Evolutionary conservation across 2,888 invertebrate species (phyloP).

Genomic region (Polydrusus tereticollis): DNA sequence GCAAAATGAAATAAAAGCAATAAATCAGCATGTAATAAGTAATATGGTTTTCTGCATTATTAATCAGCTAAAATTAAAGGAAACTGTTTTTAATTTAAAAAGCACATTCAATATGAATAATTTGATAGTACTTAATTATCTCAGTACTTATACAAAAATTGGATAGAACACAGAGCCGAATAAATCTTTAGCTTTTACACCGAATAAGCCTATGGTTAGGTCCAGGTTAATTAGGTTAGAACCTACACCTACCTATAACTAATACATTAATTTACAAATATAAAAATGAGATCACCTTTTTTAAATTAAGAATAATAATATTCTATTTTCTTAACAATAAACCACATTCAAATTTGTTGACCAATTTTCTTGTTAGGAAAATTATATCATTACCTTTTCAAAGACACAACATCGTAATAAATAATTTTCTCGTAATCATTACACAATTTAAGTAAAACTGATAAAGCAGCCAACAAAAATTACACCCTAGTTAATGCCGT

Average conservation of each 20-base stretch:
- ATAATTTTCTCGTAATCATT: conserved; percentile 23
- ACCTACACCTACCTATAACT: too few species aligned
- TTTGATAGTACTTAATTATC: neutral
- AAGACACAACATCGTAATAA: conserved; percentile 4
- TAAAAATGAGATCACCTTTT: too few species aligned
- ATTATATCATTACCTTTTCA: neutral
- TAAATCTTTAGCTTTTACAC: too few species aligned
- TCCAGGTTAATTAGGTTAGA: too few species aligned
- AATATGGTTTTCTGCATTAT: conserved; percentile 19
- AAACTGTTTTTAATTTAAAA: neutral
- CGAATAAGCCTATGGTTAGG: too few species aligned
- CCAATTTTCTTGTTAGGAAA: too few species aligned
- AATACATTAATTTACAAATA: too few species aligned
- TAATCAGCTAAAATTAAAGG: neutral
- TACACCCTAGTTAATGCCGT: conserved; percentile 17
- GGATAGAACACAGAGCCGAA: too few species aligned
- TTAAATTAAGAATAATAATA: too few species aligned
- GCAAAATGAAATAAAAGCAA: neutral
- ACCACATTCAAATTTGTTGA: too few species aligned
- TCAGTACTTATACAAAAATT: too few species aligned
- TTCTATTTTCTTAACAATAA: too few species aligned
- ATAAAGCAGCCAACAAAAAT: neutral
- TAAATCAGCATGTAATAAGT: neutral
- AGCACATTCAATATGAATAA: neutral
- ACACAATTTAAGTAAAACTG: neutral